phyloP scores from a whole-genome alignment of 2,888 invertebrate genomes.

The Tenthredo distinguenda region DNA sequence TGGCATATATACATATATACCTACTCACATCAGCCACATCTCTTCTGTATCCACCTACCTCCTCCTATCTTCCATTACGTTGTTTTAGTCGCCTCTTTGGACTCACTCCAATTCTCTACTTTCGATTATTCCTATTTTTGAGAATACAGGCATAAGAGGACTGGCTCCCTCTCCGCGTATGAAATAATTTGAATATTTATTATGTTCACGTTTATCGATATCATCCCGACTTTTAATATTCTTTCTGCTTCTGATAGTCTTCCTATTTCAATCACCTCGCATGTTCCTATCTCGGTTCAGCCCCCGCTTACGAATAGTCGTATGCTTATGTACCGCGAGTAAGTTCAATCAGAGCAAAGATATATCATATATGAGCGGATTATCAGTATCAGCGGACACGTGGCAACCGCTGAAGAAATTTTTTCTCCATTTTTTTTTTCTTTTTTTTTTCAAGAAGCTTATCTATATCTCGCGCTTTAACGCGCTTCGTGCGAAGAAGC shows the following conservation, averaged over 20 bases:
- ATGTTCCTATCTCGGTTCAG: background rate
- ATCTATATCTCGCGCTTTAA: constrained; percentile 1
- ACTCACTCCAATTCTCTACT: constrained; percentile 44
- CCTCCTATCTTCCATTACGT: background rate
- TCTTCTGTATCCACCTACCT: background rate
- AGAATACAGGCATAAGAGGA: background rate
- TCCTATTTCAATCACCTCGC: background rate
- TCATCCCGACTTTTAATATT: background rate
- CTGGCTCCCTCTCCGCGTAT: background rate
- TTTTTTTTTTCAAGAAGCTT: constrained; percentile 24
- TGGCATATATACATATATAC: background rate
- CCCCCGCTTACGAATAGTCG: background rate
- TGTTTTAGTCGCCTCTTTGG: constrained; percentile 24
- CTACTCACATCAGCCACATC: background rate
- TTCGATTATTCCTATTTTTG: constrained; percentile 36
- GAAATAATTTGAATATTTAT: background rate
- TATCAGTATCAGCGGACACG: constrained; percentile 50
- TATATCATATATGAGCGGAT: constrained; percentile 18
- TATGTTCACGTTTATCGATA: background rate
- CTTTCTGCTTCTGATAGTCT: background rate
- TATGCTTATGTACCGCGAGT: background rate
- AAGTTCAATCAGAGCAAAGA: constrained; percentile 42
- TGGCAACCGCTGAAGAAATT: constrained; percentile 37
- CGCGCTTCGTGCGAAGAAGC: background rate
- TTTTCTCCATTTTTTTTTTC: background rate